phyloP scores from a whole-genome alignment of 2,888 invertebrate genomes.

The Rhynchonema sp. region DNA sequence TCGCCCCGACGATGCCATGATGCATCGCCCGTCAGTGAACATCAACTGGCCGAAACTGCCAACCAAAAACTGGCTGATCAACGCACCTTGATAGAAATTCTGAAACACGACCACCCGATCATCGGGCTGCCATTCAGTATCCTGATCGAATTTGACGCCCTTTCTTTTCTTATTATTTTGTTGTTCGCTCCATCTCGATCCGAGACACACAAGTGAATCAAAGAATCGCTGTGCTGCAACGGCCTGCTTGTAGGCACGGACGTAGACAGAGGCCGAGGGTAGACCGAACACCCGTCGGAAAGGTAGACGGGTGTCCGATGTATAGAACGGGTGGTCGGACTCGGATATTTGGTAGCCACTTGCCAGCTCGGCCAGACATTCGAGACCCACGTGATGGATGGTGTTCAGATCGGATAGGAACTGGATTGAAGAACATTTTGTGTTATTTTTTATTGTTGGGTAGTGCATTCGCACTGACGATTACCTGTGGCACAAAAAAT shows the following conservation, averaged over 20 bases:
- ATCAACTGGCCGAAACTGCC: background rate
- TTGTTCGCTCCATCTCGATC: background rate
- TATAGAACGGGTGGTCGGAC: background rate
- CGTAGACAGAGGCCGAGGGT: background rate
- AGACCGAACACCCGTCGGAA: background rate
- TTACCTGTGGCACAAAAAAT: too few species aligned
- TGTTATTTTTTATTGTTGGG: too few species aligned
- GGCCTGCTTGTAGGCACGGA: background rate
- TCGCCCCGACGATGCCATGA: too few species aligned
- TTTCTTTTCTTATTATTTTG: background rate
- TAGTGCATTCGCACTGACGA: too few species aligned
- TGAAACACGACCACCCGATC: constrained; percentile 22
- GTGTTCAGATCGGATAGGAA: too few species aligned
- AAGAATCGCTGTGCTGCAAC: background rate
- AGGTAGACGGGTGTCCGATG: background rate
- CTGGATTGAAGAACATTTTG: too few species aligned
- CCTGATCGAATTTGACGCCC: constrained; percentile 11
- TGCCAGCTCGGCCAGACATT: background rate
- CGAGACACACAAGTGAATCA: background rate
- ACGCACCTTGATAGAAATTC: constrained; percentile 14
- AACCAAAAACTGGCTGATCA: background rate
- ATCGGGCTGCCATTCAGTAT: constrained; percentile 25
- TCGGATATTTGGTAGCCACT: background rate
- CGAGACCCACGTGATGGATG: too few species aligned
- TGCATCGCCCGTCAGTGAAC: too few species aligned